Conservation (phyloP, 2,113 vertebrate species). For the Drymodes brunneopygia region DNA sequence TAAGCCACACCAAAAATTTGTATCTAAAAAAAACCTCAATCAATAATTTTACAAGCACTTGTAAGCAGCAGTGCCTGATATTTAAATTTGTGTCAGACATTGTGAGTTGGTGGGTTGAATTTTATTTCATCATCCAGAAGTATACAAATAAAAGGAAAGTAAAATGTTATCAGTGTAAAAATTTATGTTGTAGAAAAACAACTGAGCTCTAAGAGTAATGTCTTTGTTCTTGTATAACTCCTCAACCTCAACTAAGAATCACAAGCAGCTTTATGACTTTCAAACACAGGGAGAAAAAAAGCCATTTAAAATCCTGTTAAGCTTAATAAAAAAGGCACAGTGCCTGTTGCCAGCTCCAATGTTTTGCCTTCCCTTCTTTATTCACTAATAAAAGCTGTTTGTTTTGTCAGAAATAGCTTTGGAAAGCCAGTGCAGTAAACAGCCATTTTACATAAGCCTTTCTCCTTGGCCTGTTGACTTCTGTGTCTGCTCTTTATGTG, state of each 20-base stretch:
- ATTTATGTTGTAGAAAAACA: not conserved
- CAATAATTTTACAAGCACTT: not conserved
- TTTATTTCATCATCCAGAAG: not conserved
- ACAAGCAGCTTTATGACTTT: conserved; percentile 27
- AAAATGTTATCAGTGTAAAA: not conserved
- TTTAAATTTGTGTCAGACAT: not conserved
- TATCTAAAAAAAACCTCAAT: not conserved
- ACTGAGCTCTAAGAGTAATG: not conserved
- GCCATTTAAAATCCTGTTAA: conserved; percentile 1
- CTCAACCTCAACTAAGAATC: conserved; percentile 19
- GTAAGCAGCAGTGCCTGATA: not conserved
- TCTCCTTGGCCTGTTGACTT: conserved; percentile 1
- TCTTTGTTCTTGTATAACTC: not conserved
- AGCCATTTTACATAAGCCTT: not conserved
- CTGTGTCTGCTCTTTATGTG: not conserved
- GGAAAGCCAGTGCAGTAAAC: not conserved
- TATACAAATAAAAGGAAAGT: not conserved
- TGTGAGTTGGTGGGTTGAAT: not conserved
- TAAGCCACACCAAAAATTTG: not conserved
- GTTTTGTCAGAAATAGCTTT: conserved; percentile 29
- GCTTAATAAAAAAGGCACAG: not conserved
- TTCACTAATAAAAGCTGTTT: conserved; percentile 5
- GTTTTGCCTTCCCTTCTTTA: not conserved
- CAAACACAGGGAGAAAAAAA: not conserved
- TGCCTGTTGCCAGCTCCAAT: not conserved